Conservation (phyloP, 2,797 vertebrate species). For the Pseudocheirus occidentalis region DNA sequence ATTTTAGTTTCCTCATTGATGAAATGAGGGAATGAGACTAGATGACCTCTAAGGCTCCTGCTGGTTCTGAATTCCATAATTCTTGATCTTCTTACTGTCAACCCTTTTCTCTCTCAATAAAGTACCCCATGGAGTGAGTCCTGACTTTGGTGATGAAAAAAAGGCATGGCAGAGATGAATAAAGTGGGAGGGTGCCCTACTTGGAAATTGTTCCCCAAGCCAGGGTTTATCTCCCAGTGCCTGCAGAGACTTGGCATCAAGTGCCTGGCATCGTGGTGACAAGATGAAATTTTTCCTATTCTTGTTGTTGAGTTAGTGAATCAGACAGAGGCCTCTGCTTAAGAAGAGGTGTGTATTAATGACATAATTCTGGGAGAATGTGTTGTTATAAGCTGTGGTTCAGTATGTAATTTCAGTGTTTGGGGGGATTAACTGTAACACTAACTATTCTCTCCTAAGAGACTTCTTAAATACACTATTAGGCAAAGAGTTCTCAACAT, state of each 20-base stretch:
- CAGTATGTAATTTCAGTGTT: not conserved
- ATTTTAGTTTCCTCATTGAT: not conserved
- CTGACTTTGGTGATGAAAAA: not conserved
- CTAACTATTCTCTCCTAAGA: not conserved
- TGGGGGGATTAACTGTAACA: not conserved
- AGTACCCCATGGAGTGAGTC: not conserved
- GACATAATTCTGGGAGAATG: not conserved
- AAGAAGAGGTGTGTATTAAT: not conserved
- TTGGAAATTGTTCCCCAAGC: not conserved
- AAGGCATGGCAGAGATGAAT: not conserved
- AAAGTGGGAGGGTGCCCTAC: not conserved
- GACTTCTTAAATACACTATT: not conserved
- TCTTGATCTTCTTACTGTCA: not conserved
- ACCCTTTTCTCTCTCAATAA: not conserved
- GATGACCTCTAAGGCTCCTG: not conserved
- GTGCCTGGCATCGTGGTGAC: not conserved
- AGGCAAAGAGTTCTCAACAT: not conserved
- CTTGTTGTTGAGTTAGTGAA: not conserved
- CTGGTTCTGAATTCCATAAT: not conserved
- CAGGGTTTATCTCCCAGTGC: not conserved
- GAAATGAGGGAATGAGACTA: not conserved
- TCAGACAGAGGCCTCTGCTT: not conserved
- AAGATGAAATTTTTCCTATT: not conserved
- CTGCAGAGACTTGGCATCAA: not conserved
- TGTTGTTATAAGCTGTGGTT: slow-evolving; percentile 4